phyloP scores from a whole-genome alignment of 2,888 invertebrate species.

The Cremastinae sp. region DNA sequence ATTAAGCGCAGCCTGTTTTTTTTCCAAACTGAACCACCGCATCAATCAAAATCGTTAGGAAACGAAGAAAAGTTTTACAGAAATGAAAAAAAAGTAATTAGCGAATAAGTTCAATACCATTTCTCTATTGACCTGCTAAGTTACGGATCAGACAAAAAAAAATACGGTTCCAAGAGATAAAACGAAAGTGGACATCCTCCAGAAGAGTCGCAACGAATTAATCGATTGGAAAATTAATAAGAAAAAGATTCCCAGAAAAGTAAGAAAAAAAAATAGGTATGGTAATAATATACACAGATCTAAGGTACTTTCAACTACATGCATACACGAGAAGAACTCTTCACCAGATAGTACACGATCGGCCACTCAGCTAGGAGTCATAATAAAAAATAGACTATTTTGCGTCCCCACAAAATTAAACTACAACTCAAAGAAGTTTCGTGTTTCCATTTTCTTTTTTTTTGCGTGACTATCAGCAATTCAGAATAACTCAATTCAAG shows the following conservation, averaged over 20 bases:
- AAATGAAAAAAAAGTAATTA: conserved; percentile 7
- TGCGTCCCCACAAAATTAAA: conserved; percentile 55
- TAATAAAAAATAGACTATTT: conserved; percentile 25
- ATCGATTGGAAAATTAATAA: conserved; percentile 3
- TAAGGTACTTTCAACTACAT: conserved; percentile 60
- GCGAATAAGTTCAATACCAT: neutral
- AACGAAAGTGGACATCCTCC: conserved; percentile 8
- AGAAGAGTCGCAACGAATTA: conserved; percentile 36
- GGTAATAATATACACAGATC: conserved; percentile 53
- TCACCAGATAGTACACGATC: conserved; percentile 54
- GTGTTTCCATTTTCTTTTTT: conserved; percentile 44
- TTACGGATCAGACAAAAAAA: neutral
- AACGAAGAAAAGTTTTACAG: conserved; percentile 2
- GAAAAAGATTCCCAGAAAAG: conserved; percentile 44
- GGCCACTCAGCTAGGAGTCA: conserved; percentile 47
- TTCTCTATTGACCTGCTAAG: conserved; percentile 14
- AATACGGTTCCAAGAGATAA: conserved; percentile 17
- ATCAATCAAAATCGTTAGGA: conserved; percentile 37
- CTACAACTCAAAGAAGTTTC: conserved; percentile 46
- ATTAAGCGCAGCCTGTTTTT: conserved; percentile 30
- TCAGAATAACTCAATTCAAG: neutral
- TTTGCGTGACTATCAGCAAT: conserved; percentile 58
- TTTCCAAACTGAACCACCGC: conserved; percentile 38
- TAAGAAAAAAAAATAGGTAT: conserved; percentile 27
- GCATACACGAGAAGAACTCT: conserved; percentile 60